Base-by-base conservation (phyloP, 2,888 invertebrate genomes). In the Euclidia mi region DNA sequence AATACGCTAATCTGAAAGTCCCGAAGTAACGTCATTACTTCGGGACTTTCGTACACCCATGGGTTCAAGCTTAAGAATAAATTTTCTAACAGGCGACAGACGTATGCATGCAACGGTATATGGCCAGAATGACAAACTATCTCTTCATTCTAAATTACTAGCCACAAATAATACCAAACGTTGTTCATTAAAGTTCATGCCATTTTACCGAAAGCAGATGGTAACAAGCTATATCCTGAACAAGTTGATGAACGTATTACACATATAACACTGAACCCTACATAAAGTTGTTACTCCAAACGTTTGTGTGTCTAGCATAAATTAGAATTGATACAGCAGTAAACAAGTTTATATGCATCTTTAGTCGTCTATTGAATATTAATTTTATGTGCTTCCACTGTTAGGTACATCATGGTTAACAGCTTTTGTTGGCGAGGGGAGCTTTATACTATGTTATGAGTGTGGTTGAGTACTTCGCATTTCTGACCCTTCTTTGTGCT, bases 261-360 rank as follows among this genome's bases (percentile, higher is more conserved):
- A 25, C 25, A 32, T 32, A 44, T 38, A 38, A 44, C 32, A 44
- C 25, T 34, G 9, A 20, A 20, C 15, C 25, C 15, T 0, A 12
- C 20, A 37, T 44, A 14, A 12, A 31, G 45, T 45, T 40, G 52
- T 32, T 41, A 34, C n/a, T 20, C 35, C 34, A 71, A 71, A 52
- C 62, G 48, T 62, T 68, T 52, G 53, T 65, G 58, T 51, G 60
- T 35, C 44, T 28, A 40, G 63, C 51, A 71, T 71, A 69, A 68
- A 71, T 71, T 71, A 63, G 58, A 58, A 65, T n/a, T 71, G 58
- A 63, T 69, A 56, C 43, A 52, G 44, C 58, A 65, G 58, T 71
- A 71, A 71, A 71, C 63, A 58, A 61, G 65, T 69, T 71, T 65
- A 71, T 65, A 62, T 51, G 65, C 42, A 55, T 47, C 56, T 65